Base-by-base conservation (phyloP, 2,888 invertebrate genomes). In the Cenopis cana region DNA sequence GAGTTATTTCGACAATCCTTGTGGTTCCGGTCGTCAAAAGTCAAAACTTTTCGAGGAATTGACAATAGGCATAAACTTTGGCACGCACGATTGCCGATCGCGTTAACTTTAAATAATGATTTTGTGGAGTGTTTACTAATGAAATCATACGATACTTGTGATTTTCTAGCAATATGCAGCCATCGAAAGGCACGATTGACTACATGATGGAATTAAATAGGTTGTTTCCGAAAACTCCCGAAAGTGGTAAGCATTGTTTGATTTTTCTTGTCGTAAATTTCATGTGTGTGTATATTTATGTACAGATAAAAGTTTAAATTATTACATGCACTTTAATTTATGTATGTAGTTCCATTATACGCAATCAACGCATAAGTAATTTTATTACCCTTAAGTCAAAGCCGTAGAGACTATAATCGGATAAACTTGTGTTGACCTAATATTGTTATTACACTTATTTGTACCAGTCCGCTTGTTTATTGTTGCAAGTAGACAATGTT, bases 131-230 rank as follows among this genome's bases (percentile, higher is more conserved):
- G 69, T 68, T 74, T 80, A 57, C 74, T 76, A 75, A 81, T 82
- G 81, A 75, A 68, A 69, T 46, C 0, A 8, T 46, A 8, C n/a
- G 1, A 46, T 75, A 59, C 20, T 17, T 68, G 74, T 77, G 69
- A 73, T 69, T 74, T 77, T 80, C 75, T 59, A 69, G 72, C 50
- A 76, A 76, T 72, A 91, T 91, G 91, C 85, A 84, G 74, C 87
- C 89, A 18, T 79, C 84, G 2, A 89, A 85, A 77, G 82, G 78
- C 74, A 80, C 81, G 78, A 68, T 78, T 17, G 83, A 89, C 69
- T 88, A 85, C 70, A 82, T 84, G 79, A 78, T 73, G 41, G 90
- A 90, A 79, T 82, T 89, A 49, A 83, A 86, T 66, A 79, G 87
- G 20, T 73, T 89, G 24, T 87, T 89, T 68, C 81, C 86, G 8